Conservation (phyloP, 2,113 vertebrate genomes). For the Geococcyx californianus region DNA sequence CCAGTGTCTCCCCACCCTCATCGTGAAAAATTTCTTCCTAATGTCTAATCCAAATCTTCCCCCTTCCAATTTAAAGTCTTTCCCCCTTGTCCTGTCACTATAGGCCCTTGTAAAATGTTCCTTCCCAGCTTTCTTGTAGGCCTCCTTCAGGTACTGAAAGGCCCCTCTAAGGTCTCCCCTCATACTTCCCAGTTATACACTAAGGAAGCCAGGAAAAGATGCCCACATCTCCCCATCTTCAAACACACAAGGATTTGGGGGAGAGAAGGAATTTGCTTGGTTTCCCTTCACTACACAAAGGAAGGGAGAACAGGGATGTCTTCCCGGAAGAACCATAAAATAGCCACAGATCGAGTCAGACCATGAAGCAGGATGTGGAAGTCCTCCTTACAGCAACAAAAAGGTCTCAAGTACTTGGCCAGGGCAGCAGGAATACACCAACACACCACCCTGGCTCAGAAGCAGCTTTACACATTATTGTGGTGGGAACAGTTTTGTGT, state of each 20-base stretch:
- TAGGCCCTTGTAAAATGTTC: no score
- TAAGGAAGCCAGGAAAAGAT: background rate
- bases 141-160: no score
- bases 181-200: background rate
- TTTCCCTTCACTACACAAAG: background rate
- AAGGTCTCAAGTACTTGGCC: slow-evolving; percentile 46
- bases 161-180: background rate
- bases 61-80: no score
- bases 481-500: background rate
- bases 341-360: background rate
- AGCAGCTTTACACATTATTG: background rate
- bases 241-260: background rate
- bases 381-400: background rate
- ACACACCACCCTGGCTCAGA: background rate
- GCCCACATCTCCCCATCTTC: background rate
- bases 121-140: no score
- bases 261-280: background rate
- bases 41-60: no score
- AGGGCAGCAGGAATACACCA: background rate
- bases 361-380: slow-evolving; percentile 45
- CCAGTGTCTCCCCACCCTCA: no score
- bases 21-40: no score
- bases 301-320: slow-evolving; percentile 22
- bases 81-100: no score
- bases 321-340: slow-evolving; percentile 49